A percentile compares a stretch with the other conserved stretches of the same genome.
Conservation (phyloP, 1,140 invertebrate genomes). For the Drosophila erecta region DNA sequence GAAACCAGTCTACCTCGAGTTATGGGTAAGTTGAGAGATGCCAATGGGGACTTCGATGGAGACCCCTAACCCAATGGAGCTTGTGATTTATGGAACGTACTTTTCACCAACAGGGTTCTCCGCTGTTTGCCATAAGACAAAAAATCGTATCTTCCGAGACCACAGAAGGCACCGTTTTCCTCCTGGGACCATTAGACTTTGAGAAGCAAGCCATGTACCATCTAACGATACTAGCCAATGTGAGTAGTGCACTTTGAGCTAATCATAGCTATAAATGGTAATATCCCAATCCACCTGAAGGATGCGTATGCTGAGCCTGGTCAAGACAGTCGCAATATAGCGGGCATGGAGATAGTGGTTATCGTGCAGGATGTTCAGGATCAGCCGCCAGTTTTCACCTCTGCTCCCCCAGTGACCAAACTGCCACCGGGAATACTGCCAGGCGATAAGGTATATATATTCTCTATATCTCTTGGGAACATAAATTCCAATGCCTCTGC, state of each 20-base stretch:
- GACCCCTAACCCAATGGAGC: conserved; percentile 8
- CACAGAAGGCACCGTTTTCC: conserved; percentile 90
- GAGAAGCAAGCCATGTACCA: conserved; percentile 94
- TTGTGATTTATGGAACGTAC: conserved; percentile 13
- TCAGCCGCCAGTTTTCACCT: conserved; percentile 92
- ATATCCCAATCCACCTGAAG: conserved; percentile 84
- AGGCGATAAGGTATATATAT: conserved; percentile 86
- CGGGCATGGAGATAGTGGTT: conserved; percentile 91
- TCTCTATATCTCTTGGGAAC: not conserved
- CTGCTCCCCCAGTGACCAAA: conserved; percentile 92
- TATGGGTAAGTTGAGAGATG: conserved; percentile 86
- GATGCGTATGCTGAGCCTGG: conserved; percentile 93
- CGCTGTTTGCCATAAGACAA: conserved; percentile 91
- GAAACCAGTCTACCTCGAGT: conserved; percentile 91
- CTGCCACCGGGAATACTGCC: conserved; percentile 88
- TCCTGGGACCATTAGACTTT: conserved; percentile 92
- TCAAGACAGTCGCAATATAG: conserved; percentile 93
- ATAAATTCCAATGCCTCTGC: too few species aligned
- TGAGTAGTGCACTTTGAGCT: conserved; percentile 85
- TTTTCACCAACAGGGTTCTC: conserved; percentile 86
- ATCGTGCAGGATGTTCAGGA: conserved; percentile 94
- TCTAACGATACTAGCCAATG: conserved; percentile 92
- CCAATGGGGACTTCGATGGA: not conserved
- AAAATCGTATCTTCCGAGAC: conserved; percentile 89
- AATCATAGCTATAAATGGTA: not conserved